Evolutionary conservation across 2,888 invertebrate species (phyloP).

Genomic region (Eulithis prunata): DNA sequence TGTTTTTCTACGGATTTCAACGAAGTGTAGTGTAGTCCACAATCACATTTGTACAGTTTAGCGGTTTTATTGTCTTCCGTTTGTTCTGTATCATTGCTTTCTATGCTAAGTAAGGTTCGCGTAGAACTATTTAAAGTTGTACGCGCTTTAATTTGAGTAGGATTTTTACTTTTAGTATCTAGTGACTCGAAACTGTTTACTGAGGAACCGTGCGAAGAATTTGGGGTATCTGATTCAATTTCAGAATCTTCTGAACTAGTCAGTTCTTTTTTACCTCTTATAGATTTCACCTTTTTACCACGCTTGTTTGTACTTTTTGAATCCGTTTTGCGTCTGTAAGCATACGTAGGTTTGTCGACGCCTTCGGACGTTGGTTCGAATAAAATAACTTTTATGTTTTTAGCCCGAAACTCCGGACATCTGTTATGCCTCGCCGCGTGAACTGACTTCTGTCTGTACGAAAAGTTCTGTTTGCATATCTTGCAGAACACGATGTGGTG

Average conservation of each 20-base stretch:
- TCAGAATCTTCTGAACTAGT: background rate
- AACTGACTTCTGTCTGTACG: rapidly evolving
- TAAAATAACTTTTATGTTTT: slow-evolving; percentile 17
- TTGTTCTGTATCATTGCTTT: slow-evolving; percentile 6
- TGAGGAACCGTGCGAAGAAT: slow-evolving; percentile 1
- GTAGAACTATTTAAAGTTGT: slow-evolving; percentile 8
- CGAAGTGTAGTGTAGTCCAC: slow-evolving; percentile 54
- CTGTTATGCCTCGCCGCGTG: slow-evolving; percentile 45
- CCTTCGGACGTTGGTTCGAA: slow-evolving; percentile 19
- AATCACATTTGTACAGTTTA: slow-evolving; percentile 50
- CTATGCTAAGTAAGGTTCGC: background rate
- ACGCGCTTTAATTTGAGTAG: background rate
- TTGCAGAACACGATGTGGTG: slow-evolving; percentile 19
- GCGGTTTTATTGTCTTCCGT: slow-evolving; percentile 10
- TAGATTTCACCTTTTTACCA: background rate
- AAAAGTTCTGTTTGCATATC: slow-evolving; percentile 34
- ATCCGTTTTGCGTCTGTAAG: background rate
- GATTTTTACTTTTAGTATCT: slow-evolving; percentile 4
- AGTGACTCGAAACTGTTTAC: slow-evolving; percentile 6
- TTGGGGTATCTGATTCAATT: background rate
- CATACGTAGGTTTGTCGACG: background rate
- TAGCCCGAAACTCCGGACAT: slow-evolving; percentile 17
- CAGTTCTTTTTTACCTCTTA: background rate
- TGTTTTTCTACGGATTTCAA: slow-evolving; percentile 47
- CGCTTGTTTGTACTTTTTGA: background rate